Evolutionary conservation across 2,113 vertebrate genomes (phyloP).

Genomic region (Arizona elegans): DNA sequence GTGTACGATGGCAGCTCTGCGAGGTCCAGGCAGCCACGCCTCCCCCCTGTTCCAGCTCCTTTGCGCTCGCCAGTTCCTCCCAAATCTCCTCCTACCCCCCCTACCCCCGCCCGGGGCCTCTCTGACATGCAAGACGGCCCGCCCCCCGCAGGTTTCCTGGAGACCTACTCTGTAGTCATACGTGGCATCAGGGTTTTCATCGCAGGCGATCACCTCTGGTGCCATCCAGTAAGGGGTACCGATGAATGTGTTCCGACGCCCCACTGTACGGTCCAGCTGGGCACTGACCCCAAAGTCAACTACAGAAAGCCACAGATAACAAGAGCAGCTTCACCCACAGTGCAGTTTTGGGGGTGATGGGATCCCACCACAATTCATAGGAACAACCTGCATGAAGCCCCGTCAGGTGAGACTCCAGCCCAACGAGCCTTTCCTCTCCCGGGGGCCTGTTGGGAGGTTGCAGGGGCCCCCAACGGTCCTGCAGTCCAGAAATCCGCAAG

Average conservation of each 20-base stretch:
- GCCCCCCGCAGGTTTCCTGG: fast-evolving
- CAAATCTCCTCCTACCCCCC: not conserved
- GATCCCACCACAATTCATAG: too few species aligned
- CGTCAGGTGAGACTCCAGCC: too few species aligned
- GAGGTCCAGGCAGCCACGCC: not conserved
- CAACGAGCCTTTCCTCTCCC: too few species aligned
- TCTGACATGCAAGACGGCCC: not conserved
- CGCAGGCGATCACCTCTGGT: conserved; percentile 90
- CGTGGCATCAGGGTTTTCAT: conserved; percentile 91
- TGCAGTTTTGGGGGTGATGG: not conserved
- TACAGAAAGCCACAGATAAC: conserved; percentile 37
- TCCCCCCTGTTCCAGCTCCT: not conserved
- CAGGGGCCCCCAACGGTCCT: not conserved
- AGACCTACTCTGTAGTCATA: conserved; percentile 86
- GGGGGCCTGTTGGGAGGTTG: too few species aligned
- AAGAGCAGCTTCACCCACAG: not conserved
- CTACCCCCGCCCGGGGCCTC: not conserved
- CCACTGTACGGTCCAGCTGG: conserved; percentile 88
- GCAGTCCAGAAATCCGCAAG: not conserved
- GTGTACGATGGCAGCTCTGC: too few species aligned
- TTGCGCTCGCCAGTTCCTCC: not conserved
- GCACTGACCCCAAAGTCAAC: conserved; percentile 94
- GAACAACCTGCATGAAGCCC: too few species aligned
- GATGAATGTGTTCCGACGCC: conserved; percentile 91
- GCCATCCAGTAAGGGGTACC: conserved; percentile 96